Conservation (phyloP, 2,113 vertebrate genomes). For the Albula goreensis region DNA sequence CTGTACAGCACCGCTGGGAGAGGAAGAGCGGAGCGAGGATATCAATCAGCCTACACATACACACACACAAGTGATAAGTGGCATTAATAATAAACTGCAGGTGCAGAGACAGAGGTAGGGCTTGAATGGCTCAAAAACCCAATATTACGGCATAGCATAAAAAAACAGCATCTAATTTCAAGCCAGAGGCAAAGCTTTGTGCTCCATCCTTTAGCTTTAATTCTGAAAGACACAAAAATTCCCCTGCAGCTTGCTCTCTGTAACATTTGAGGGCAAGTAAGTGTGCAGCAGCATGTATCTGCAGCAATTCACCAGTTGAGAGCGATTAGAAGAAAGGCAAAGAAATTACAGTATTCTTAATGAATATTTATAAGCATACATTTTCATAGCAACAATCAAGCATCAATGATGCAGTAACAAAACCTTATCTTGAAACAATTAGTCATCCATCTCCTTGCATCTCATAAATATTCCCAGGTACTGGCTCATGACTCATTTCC, state of each 20-base stretch:
- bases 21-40: slow-evolving; percentile 9
- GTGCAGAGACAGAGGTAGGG: background rate
- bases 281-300: background rate
- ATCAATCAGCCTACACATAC: background rate
- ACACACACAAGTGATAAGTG: background rate
- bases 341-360: background rate
- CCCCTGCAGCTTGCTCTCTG: background rate
- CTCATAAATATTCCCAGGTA: background rate
- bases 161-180: background rate
- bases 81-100: background rate
- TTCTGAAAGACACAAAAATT: background rate
- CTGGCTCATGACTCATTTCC: background rate
- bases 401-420: background rate
- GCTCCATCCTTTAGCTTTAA: background rate
- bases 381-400: background rate
- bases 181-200: background rate
- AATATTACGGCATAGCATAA: background rate
- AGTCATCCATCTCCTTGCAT: background rate
- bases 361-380: background rate
- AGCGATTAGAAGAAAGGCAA: background rate
- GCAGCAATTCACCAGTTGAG: background rate
- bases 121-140: background rate
- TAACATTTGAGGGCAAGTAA: background rate
- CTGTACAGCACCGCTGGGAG: slow-evolving; percentile 68
- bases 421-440: background rate